Evolutionary conservation across 1,140 invertebrate species (phyloP).

Genomic region (Mylabris phalerata): DNA sequence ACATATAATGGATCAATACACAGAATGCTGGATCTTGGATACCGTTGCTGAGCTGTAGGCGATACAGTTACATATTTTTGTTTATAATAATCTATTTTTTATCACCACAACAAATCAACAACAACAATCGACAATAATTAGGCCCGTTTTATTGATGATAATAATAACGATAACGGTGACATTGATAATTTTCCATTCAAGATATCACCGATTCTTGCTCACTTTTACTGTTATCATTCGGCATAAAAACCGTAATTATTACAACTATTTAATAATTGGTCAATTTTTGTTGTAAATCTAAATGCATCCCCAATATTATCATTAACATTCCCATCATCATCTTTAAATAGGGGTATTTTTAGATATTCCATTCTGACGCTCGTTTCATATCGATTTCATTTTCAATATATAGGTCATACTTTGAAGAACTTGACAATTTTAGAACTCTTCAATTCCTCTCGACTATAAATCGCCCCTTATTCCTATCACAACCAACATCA

Average conservation of each 20-base stretch:
- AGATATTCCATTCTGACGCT: constrained; percentile 10
- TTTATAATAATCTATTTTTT: not conserved
- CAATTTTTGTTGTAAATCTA: no score
- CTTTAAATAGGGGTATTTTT: constrained; percentile 8
- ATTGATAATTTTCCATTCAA: constrained; percentile 17
- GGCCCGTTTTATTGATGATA: not conserved
- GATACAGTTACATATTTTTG: not conserved
- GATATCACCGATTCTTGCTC: constrained; percentile 9
- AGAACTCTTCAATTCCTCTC: no score
- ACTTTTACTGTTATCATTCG: no score
- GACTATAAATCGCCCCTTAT: no score
- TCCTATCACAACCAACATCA: no score
- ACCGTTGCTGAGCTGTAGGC: constrained; percentile 20
- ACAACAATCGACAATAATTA: no score
- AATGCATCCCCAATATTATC: not conserved
- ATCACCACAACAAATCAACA: no score
- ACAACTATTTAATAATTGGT: no score
- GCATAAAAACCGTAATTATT: no score
- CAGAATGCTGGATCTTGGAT: constrained; percentile 28
- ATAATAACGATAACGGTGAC: constrained; percentile 4
- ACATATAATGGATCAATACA: constrained; percentile 20
- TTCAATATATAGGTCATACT: constrained; percentile 12
- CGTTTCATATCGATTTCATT: constrained; percentile 15
- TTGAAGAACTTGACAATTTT: constrained; percentile 7
- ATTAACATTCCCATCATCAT: not conserved